These are phyloP conservation scores for Cephus spinipes DNA, from an alignment of 2,888 invertebrate species.

Conservation along the genomic window DNA sequence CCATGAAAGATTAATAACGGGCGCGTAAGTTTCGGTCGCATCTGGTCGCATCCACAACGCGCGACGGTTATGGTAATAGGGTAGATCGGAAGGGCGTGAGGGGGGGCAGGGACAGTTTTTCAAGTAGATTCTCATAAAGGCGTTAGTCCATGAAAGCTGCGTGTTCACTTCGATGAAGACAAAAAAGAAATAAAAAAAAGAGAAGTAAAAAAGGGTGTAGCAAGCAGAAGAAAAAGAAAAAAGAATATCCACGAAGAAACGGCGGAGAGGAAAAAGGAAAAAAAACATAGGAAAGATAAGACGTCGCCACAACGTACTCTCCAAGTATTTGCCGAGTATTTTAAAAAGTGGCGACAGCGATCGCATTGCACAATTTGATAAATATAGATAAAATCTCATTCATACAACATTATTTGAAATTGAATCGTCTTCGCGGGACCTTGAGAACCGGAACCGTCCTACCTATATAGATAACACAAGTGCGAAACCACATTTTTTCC, in stretches of 20 bases:
- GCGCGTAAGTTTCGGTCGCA: slow-evolving; percentile 11
- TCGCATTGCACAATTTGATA: background rate
- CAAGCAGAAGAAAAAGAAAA: background rate
- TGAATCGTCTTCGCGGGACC: too few relatives aligned
- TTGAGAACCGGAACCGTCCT: background rate
- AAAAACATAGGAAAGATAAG: background rate
- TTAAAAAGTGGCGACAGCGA: background rate
- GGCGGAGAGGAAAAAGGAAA: background rate
- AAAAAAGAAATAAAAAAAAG: too few relatives aligned
- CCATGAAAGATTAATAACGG: slow-evolving; percentile 23
- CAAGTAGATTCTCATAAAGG: background rate
- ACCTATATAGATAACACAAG: background rate
- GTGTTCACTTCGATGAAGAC: background rate
- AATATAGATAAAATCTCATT: background rate
- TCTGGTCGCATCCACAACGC: background rate
- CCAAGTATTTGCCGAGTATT: background rate
- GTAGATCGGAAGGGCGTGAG: background rate
- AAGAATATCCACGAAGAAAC: background rate
- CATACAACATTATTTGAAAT: background rate
- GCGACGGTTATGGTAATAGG: slow-evolving; percentile 19
- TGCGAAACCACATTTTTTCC: background rate
- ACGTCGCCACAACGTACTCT: background rate
- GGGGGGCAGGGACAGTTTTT: background rate
- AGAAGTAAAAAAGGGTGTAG: background rate
- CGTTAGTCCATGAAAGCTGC: background rate